Evolutionary conservation across 2,797 vertebrate species (phyloP).

Genomic region (Poeciliopsis paucimaculata): DNA sequence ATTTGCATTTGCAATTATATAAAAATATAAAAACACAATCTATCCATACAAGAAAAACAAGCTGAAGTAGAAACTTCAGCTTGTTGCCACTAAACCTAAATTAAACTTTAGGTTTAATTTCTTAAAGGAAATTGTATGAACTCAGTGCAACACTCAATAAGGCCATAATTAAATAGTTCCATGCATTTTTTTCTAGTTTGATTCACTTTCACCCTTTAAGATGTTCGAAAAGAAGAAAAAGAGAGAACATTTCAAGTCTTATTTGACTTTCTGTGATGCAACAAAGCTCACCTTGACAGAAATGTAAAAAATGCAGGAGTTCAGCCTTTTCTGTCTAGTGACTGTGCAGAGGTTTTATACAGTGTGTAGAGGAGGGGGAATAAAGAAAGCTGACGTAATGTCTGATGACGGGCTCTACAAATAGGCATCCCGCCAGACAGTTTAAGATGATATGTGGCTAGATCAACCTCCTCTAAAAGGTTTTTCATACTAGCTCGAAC

Average conservation of each 20-base stretch:
- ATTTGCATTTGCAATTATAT: background rate
- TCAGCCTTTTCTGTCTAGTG: constrained; percentile 25
- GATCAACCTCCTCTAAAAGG: constrained; percentile 39
- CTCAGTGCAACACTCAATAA: background rate
- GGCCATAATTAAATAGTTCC: background rate
- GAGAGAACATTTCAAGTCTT: constrained; percentile 60
- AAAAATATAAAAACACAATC: background rate
- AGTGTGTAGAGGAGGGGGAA: background rate
- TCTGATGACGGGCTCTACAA: constrained; percentile 55
- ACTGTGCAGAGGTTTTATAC: constrained; percentile 34
- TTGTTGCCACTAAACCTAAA: no score
- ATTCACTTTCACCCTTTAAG: constrained; percentile 58
- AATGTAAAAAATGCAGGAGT: constrained; percentile 33
- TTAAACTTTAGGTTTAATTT: background rate
- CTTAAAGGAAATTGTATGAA: background rate
- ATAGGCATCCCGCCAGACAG: constrained; percentile 46
- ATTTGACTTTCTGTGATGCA: constrained; percentile 63
- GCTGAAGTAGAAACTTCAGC: background rate
- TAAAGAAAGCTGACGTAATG: constrained; percentile 55
- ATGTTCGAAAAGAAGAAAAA: constrained; percentile 34
- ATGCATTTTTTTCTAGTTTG: constrained; percentile 6
- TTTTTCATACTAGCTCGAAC: constrained; percentile 29
- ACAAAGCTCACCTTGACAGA: constrained; percentile 37
- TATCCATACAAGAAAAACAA: background rate
- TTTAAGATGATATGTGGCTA: constrained; percentile 53